These are phyloP conservation scores for Zalophus californianus DNA, from an alignment of 2,797 vertebrate species.

Conservation along the genomic window DNA sequence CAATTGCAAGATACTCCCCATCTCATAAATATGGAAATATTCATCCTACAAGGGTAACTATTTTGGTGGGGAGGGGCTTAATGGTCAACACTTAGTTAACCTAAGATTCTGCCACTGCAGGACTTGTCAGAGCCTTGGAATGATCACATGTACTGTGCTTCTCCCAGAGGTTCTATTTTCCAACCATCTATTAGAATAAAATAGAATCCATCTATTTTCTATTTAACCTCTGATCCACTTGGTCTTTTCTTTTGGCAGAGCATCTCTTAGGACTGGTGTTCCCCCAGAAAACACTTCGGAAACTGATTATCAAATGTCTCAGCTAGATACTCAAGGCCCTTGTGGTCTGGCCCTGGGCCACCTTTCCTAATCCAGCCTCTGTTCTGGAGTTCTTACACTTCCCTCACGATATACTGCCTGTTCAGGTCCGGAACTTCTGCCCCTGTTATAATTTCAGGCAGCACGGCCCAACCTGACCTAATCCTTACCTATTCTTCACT, in stretches of 20 bases:
- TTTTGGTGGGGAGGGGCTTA: too few species aligned
- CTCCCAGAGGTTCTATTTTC: not conserved
- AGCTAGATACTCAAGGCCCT: not conserved
- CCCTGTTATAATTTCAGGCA: not conserved
- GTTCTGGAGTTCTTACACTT: not conserved
- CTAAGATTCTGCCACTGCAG: not conserved
- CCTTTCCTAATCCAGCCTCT: not conserved
- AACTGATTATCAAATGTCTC: not conserved
- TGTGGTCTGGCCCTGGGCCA: fast-evolving
- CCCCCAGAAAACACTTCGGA: not conserved
- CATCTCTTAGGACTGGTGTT: not conserved
- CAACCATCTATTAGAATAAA: not conserved
- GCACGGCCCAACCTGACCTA: not conserved
- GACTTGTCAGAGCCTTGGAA: not conserved
- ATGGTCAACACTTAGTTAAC: not conserved
- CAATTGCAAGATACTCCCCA: not conserved
- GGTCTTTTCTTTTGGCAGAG: not conserved
- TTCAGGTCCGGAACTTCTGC: too few species aligned
- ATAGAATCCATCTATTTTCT: not conserved
- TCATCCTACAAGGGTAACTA: not conserved
- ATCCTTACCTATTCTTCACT: not conserved
- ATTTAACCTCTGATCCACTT: not conserved
- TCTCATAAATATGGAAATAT: not conserved
- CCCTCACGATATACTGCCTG: not conserved
- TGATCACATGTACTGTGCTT: not conserved